Evolutionary conservation across 2,888 invertebrate genomes (phyloP), one percentile per base, ranked within the genome.

Genomic region (Chloroclysta siterata): DNA sequence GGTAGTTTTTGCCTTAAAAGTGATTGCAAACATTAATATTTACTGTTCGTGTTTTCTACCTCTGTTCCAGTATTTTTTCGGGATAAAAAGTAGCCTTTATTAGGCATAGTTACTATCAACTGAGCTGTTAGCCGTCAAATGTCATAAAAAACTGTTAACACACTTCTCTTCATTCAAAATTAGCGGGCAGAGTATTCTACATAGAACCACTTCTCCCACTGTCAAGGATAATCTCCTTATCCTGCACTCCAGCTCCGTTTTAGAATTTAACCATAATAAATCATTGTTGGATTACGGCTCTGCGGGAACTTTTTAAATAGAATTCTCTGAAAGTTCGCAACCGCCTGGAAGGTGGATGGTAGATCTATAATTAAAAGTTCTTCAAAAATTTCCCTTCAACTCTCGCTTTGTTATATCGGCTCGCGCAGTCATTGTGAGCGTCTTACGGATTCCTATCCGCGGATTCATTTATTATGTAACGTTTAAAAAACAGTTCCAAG

Each of bases 321-420:
- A 79, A 81, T 79, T 73, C 64, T 73, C 74, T 65, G 72, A 73
- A 78, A 83, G 73, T 82, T 78, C 63, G 54, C 65, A 67, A 65
- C 71, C 71, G 69, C 73, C 60, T 74, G 71, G 59, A 72, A 75
- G 76, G 76, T 79, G 65, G 75, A 79, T 78, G 74, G 77, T 70
- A 69, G 76, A 75, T 74, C 75, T 79, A 77, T 80, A 82, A 80
- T 81, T 82, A 80, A 77, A 80, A 81, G 74, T 77, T 81, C 69
- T 72, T 75, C 48, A 74, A 74, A 77, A 73, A 72, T 61, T 54
- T 68, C 70, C 67, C 65, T 56, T 68, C 67, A 42, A 73, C 74
- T 71, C 70, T 51, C 59, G 72, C 72, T 66, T 69, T 72, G 72
- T 69, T 60, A 70, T 68, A 70, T 66, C 55, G 64, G 53, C 56